Evolutionary conservation across 2,888 invertebrate genomes (phyloP).

Genomic region (Leucoma salicis): DNA sequence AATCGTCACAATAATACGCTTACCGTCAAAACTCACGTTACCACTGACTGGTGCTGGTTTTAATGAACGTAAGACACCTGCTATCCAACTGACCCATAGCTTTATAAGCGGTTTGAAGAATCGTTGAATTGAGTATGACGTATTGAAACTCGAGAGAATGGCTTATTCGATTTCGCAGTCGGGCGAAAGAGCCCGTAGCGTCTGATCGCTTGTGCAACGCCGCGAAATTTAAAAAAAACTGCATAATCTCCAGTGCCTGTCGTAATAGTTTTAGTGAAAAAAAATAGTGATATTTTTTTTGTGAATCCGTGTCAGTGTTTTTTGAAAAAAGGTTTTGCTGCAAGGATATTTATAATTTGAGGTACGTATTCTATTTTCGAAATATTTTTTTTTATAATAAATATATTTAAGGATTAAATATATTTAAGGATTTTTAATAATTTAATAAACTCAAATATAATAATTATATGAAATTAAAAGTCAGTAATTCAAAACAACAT

Average conservation of each 20-base stretch:
- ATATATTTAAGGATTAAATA: background rate
- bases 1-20: no score
- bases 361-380: background rate
- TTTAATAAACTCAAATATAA: background rate
- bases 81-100: slow-evolving; percentile 2
- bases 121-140: slow-evolving; percentile 1
- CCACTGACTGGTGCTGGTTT: no score
- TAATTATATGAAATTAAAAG: background rate
- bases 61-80: no score
- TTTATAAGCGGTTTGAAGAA: slow-evolving; percentile 4
- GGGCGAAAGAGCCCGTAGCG: slow-evolving; percentile 7
- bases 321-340: background rate
- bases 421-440: background rate
- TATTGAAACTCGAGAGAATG: slow-evolving; percentile 6
- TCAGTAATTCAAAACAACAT: background rate
- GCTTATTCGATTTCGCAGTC: slow-evolving; percentile 1
- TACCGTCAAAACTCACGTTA: no score
- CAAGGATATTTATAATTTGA: background rate
- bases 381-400: background rate
- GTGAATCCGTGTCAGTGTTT: background rate
- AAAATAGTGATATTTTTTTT: background rate
- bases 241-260: background rate
- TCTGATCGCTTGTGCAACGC: background rate
- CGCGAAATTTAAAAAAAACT: slow-evolving; percentile 1
- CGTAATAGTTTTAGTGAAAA: slow-evolving; percentile 2